Evolutionary conservation across 2,113 vertebrate genomes (phyloP), one percentile per base, ranked within the genome.

Genomic region (Dromas ardeola): DNA sequence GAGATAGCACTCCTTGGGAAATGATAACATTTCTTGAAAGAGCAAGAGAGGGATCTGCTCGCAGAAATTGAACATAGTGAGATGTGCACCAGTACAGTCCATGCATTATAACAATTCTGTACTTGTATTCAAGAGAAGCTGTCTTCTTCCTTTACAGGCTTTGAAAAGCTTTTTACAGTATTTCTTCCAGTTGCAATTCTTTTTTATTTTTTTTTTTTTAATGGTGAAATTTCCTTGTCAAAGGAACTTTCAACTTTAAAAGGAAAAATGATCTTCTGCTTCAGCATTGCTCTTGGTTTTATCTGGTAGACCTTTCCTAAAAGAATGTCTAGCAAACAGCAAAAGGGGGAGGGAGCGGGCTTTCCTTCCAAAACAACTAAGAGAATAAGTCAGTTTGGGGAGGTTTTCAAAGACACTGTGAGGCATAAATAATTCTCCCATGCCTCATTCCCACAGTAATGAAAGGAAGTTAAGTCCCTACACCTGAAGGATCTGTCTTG

Each of bases 11-110:
- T 97, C 66, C 77, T 74, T 66, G 78, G 67, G 62, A 92, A 94
- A 79, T 79, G 59, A 94, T 92, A 86, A 77, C 52, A 82, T 91
- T 96, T 97, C 50, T 38, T 69, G 53, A 93, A 98, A 98, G 86
- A 94, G 72, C 62, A 91, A 93, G 62, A 34, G 86, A 95, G 52
- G 36, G 25, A 52, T 79, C 38, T 32, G 20, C 55, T 34, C 2
- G 0, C 77, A 93, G 45, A 95, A 66, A 56, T 45, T 52, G 55
- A 50, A 47, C 15, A 6, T 3, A 12, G 23, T 47, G 56, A 73
- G 27, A 49, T 85, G 62, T 61, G 36, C 36, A 50, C 42, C 18
- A 11, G 13, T 17, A 66, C 26, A 29, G 25, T 34, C 42, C 30
- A 21, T 55, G 55, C 34, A 40, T 81, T 62, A 52, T 45, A 94